A percentile compares a stretch with the other conserved stretches of the same genome.
Evolutionary conservation across 2,797 vertebrate species (phyloP).

Genomic region (Dromococcyx pavoninus): DNA sequence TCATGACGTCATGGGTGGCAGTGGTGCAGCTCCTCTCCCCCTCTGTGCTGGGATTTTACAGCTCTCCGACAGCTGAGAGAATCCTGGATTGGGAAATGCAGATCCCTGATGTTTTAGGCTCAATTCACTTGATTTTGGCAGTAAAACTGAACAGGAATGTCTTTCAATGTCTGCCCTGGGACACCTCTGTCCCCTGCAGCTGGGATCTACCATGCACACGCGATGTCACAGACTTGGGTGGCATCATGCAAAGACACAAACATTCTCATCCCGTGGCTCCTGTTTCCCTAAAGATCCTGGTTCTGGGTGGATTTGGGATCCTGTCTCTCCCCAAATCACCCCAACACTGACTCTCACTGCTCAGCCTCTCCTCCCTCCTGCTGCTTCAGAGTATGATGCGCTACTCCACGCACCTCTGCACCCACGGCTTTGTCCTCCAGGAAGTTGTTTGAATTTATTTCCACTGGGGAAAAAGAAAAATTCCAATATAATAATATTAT

Average conservation of each 20-base stretch:
- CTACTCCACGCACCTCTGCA: not conserved
- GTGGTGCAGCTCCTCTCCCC: not conserved
- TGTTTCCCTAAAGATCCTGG: rapidly evolving
- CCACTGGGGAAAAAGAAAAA: rapidly evolving
- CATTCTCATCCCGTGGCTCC: rapidly evolving
- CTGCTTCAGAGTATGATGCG: not conserved
- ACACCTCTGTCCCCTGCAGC: not conserved
- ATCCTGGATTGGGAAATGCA: rapidly evolving
- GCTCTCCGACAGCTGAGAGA: rapidly evolving
- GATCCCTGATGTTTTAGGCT: not conserved
- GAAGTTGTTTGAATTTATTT: not conserved
- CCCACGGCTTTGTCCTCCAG: not conserved
- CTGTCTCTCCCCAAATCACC: too few relatives aligned
- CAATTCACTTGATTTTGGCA: not conserved
- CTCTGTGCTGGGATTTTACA: not conserved
- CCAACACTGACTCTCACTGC: rapidly evolving
- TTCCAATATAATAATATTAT: too few relatives aligned
- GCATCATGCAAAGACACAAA: rapidly evolving
- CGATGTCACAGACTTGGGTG: not conserved
- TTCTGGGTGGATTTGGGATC: not conserved
- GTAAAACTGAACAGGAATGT: rapidly evolving
- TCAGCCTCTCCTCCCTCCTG: not conserved
- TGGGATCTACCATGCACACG: rapidly evolving
- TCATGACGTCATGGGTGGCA: rapidly evolving
- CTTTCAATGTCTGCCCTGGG: not conserved